These are phyloP conservation scores for Psilopogon haemacephalus DNA, from an alignment of 2,113 vertebrate genomes.

Conservation along the genomic window DNA sequence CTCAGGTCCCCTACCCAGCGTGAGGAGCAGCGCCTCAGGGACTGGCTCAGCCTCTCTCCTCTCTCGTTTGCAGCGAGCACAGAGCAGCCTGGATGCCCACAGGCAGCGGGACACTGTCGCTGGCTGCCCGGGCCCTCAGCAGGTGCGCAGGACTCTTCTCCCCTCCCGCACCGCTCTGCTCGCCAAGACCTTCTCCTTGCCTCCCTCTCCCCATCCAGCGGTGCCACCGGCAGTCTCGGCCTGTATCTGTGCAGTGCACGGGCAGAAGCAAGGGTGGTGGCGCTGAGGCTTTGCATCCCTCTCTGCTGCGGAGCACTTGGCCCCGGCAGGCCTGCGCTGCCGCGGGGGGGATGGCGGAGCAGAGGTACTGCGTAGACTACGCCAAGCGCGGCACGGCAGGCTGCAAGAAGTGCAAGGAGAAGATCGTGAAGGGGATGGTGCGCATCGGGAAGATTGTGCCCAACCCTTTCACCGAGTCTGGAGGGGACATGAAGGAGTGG, in stretches of 20 bases:
- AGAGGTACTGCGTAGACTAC: slow-evolving; percentile 93
- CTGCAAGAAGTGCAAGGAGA: slow-evolving; percentile 98
- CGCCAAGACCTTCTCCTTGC: not conserved
- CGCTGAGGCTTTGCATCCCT: not conserved
- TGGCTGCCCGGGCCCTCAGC: not conserved
- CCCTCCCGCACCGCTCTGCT: not conserved
- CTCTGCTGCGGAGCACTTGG: not conserved
- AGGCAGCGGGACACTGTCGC: slow-evolving; percentile 1
- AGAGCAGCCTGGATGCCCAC: slow-evolving; percentile 59
- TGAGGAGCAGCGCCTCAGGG: not conserved
- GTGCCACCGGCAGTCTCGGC: not conserved
- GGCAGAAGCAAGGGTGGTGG: not conserved
- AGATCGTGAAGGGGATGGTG: slow-evolving; percentile 90
- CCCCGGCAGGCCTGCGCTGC: slow-evolving; percentile 2
- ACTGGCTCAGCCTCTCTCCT: not conserved
- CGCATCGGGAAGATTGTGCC: slow-evolving; percentile 95
- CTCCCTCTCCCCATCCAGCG: not conserved
- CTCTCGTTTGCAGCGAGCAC: not conserved
- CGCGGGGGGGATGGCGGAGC: slow-evolving; percentile 84
- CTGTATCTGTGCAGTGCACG: not conserved
- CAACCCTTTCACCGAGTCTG: slow-evolving; percentile 96
- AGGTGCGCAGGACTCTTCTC: not conserved
- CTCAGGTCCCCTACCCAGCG: fast-evolving
- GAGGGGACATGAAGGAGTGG: slow-evolving; percentile 98
- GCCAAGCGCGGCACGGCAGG: slow-evolving; percentile 94